Conservation (phyloP, 2,888 invertebrate species). For the Agriopis aurantiaria region DNA sequence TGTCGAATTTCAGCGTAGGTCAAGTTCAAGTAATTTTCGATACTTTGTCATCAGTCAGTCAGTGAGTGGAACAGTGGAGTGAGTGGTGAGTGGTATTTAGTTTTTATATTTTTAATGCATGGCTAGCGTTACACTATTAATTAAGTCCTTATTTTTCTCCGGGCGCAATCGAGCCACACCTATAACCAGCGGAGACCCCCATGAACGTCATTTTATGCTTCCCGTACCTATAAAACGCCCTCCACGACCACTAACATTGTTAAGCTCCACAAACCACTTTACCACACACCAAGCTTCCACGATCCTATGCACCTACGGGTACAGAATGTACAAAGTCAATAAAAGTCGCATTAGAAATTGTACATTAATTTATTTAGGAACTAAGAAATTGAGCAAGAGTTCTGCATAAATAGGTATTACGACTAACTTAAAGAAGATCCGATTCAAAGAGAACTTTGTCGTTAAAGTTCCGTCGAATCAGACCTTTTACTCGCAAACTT, state of each 20-base stretch:
- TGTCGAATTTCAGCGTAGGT: too few species aligned
- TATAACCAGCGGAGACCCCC: slow-evolving; percentile 53
- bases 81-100: too few species aligned
- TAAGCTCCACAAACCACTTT: slow-evolving; percentile 27
- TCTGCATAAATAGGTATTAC: slow-evolving; percentile 12
- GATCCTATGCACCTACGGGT: slow-evolving; percentile 29
- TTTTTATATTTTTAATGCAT: too few species aligned
- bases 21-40: too few species aligned
- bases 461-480: slow-evolving; percentile 63
- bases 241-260: slow-evolving; percentile 39
- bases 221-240: slow-evolving; percentile 44
- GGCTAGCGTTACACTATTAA: neutral
- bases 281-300: slow-evolving; percentile 46
- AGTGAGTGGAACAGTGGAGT: too few species aligned
- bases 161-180: neutral
- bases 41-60: too few species aligned
- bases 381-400: slow-evolving; percentile 41
- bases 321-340: slow-evolving; percentile 12
- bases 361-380: slow-evolving; percentile 41
- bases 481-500: slow-evolving; percentile 36
- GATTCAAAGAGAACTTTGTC: slow-evolving; percentile 62
- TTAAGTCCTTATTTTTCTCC: slow-evolving; percentile 2
- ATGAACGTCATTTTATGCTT: slow-evolving; percentile 52
- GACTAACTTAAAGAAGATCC: slow-evolving; percentile 44
- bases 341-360: slow-evolving; percentile 29